Evolutionary conservation across 2,888 invertebrate genomes (phyloP).

Genomic region (Eupithecia tripunctaria): DNA sequence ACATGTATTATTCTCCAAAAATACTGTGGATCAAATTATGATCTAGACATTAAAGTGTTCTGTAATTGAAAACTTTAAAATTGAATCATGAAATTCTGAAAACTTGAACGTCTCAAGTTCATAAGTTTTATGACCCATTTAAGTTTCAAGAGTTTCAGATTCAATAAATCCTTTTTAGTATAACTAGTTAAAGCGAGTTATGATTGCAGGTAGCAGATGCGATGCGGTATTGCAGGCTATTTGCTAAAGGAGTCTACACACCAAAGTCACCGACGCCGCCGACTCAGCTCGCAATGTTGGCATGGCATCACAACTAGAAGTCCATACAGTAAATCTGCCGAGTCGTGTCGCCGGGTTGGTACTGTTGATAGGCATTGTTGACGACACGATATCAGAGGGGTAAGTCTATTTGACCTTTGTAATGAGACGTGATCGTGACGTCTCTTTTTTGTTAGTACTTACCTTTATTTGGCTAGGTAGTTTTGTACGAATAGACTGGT

Average conservation of each 20-base stretch:
- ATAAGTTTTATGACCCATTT: constrained; percentile 20
- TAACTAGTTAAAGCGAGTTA: constrained; percentile 29
- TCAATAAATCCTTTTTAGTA: constrained; percentile 28
- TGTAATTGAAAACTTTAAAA: neutral
- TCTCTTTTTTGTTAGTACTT: no score
- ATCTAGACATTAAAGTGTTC: neutral
- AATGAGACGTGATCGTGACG: no score
- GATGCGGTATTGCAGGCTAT: constrained; percentile 22
- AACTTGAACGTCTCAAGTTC: neutral
- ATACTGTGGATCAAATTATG: neutral
- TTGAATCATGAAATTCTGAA: neutral
- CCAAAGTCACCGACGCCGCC: neutral
- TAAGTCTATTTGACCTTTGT: no score
- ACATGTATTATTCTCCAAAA: neutral
- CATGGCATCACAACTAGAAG: neutral
- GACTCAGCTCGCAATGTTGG: neutral
- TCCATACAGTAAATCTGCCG: neutral
- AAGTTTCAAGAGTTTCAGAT: constrained; percentile 18
- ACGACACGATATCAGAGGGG: neutral
- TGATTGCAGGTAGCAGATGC: constrained; percentile 37
- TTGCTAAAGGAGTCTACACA: constrained; percentile 3
- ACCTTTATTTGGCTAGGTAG: no score
- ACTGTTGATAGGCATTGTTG: no score
- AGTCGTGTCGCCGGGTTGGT: neutral
- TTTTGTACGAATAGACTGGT: no score